Evolutionary conservation across 2,888 invertebrate genomes (phyloP).

Genomic region (Drosophila antonietae): DNA sequence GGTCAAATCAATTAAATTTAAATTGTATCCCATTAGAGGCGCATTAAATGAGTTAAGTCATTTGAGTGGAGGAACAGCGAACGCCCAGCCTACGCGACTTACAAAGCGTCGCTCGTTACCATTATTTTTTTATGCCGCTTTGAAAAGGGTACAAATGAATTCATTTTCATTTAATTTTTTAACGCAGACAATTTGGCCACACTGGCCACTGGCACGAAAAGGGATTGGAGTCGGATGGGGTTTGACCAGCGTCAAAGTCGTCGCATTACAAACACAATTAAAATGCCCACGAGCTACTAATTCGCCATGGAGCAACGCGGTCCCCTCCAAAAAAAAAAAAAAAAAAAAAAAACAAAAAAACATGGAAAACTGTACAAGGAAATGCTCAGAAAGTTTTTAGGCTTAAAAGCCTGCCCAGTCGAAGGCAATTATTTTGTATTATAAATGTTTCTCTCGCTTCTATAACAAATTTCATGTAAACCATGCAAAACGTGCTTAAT

Average conservation of each 20-base stretch:
- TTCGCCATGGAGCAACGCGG: conserved; percentile 63
- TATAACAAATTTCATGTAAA: conserved; percentile 34
- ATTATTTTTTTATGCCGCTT: conserved; percentile 66
- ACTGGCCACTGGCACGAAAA: conserved; percentile 2
- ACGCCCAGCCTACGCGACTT: conserved; percentile 21
- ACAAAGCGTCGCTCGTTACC: conserved; percentile 66
- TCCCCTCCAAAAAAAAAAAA: not conserved
- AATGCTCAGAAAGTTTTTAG: conserved; percentile 31
- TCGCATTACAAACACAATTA: conserved; percentile 73
- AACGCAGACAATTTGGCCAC: conserved; percentile 58
- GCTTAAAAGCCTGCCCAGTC: conserved; percentile 55
- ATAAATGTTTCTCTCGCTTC: conserved; percentile 59
- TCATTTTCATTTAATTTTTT: conserved; percentile 77
- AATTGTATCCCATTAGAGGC: conserved; percentile 79
- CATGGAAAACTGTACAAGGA: conserved; percentile 23
- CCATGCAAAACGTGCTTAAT: conserved; percentile 42
- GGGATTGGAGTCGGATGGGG: conserved; percentile 2
- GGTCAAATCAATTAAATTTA: conserved; percentile 79
- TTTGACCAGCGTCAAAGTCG: conserved; percentile 52
- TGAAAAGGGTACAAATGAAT: conserved; percentile 78
- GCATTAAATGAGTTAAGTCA: conserved; percentile 79
- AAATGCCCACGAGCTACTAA: conserved; percentile 80
- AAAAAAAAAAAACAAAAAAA: not conserved
- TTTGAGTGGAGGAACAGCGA: conserved; percentile 37
- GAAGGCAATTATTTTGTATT: conserved; percentile 76